Base-by-base conservation (phyloP, 2,888 invertebrate genomes). In the Agriopis marginaria region DNA sequence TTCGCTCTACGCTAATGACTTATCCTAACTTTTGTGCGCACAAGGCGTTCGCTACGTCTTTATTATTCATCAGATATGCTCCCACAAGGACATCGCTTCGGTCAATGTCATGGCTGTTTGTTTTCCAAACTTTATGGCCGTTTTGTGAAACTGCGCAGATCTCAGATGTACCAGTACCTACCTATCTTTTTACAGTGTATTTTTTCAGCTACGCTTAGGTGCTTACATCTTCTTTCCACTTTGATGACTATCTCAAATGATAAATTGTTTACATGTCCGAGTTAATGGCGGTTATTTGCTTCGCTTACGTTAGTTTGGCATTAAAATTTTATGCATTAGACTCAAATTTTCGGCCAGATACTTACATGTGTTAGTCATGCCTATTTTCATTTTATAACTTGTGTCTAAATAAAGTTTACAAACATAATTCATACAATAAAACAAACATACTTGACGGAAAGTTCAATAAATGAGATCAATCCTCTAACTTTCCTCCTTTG, bases 41-140 rank as follows among this genome's bases (percentile, higher is more conserved):
- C 73, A 75, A 77, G 76, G 76, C 73, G 74, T 79, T 77, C 74
- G 75, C 75, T 67, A 70, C 73, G 70, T 77, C 70, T 75, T 68
- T 76, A 72, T 73, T 62, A 69, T 70, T 72, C 68, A 76, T 66
- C 73, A 77, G 76, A 80, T 77, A 77, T 62, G 53, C 82, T 79
- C 77, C 77, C 72, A 73, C 87, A 90, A 90, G 89, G 87, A 86
- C 89, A 79, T 75, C 68, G 70, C 77, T 77, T 82, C 83, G 83
- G 81, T 83, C 86, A 88, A 90, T 87, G 89, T 87, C 89, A 86
- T 77, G 82, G 75, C 76, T 87, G 81, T 86, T 85, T 82, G 79
- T 77, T 74, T 79, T 79, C 71, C 71, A 74, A 74, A 70, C 77
- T 80, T 82, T 85, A 84, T 71, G 60, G 62, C 61, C 60, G 58